A percentile compares a stretch with the other conserved stretches of the same genome.
phyloP scores from a whole-genome alignment of 37 sponge, comb jelly and placozoan species.

The Oopsacas minuta region DNA sequence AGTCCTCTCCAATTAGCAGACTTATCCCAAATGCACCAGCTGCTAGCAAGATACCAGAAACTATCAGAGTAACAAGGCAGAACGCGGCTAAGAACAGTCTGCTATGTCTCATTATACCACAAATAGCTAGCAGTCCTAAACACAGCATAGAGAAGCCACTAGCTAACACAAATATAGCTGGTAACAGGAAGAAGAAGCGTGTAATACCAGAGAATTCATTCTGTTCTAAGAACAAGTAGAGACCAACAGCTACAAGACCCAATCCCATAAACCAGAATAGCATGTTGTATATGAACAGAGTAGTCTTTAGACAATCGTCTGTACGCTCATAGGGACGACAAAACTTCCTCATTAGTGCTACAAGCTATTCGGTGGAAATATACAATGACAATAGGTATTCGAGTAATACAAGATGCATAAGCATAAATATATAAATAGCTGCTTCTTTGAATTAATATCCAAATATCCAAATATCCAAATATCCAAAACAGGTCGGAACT shows the following conservation, averaged over 20 bases:
- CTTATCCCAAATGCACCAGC: not conserved
- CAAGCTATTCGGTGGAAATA: no score
- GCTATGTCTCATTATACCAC: not conserved
- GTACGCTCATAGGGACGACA: not conserved
- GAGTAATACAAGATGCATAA: not conserved
- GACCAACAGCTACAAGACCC: not conserved
- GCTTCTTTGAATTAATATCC: no score
- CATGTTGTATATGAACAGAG: not conserved
- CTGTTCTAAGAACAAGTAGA: conserved; percentile 9
- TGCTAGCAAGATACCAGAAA: not conserved
- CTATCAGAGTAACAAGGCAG: not conserved
- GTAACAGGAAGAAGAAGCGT: not conserved
- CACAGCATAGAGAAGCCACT: not conserved
- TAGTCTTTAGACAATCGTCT: not conserved
- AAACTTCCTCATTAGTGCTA: not conserved
- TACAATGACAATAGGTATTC: not conserved
- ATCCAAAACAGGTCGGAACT: not conserved
- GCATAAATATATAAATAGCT: no score
- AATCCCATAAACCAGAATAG: not conserved
- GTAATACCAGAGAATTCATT: not conserved
- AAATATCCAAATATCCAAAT: not conserved
- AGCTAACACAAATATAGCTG: not conserved
- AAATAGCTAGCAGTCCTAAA: not conserved
- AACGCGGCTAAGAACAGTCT: not conserved
- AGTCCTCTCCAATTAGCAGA: not conserved